phyloP scores from a whole-genome alignment of 2,888 invertebrate species.

The Melitaea athalia region DNA sequence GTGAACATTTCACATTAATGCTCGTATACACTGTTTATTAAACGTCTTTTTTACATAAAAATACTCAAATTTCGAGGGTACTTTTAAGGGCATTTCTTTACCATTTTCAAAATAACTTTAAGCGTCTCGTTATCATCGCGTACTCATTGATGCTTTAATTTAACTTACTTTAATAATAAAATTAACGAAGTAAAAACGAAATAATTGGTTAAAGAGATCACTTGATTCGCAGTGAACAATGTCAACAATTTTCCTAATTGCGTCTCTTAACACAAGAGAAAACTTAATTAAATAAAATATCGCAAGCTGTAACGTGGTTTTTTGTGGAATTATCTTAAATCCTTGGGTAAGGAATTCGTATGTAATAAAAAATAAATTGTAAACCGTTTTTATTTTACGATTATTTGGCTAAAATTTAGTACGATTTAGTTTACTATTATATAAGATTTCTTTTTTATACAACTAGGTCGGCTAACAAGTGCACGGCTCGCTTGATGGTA shows the following conservation, averaged over 20 bases:
- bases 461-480: too few species aligned
- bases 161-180: slow-evolving; percentile 19
- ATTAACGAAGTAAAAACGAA: slow-evolving; percentile 19
- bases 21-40: too few species aligned
- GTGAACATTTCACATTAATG: too few species aligned
- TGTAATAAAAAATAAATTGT: too few species aligned
- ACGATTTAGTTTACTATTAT: too few species aligned
- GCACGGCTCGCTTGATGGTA: too few species aligned
- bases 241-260: slow-evolving; percentile 5
- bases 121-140: slow-evolving; percentile 14
- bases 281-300: not conserved
- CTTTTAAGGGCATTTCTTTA: not conserved
- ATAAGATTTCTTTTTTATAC: too few species aligned
- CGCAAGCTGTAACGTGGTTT: not conserved
- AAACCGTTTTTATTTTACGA: not conserved
- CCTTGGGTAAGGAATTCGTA: not conserved
- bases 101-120: not conserved
- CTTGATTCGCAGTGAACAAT: not conserved
- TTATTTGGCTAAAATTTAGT: too few species aligned
- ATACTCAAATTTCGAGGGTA: too few species aligned
- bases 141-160: slow-evolving; percentile 17
- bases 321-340: not conserved
- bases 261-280: not conserved
- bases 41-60: too few species aligned
- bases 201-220: slow-evolving; percentile 15